Evolutionary conservation across 2,113 vertebrate genomes (phyloP), one percentile per base, ranked within the genome.

Genomic region (Myotis davidii): DNA sequence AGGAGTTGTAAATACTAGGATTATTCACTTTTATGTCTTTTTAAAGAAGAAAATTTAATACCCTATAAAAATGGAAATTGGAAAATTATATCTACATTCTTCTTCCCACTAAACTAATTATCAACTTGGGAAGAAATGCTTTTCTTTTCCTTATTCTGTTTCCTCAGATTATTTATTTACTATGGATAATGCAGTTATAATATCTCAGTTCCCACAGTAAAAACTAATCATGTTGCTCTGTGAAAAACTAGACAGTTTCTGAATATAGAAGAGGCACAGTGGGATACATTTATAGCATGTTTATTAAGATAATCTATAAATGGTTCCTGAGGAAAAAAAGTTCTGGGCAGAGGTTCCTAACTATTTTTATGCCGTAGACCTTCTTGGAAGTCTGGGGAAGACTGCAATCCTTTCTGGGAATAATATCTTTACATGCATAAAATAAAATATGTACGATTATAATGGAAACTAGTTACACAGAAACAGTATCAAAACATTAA

Each of bases 191-290:
- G 73, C 39, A 96, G 70, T 82, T 65, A 42, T 97, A 96, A 95
- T 79, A 95, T 97, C 92, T 74, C 72, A 92, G 96, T 98, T 98
- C 97, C 97, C 98, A 98, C 97, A 98, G 91, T 96, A 96, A 96
- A 97, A 98, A 96, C 94, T 97, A 94, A 95, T 89, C 92, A 85
- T 74, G 93, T 70, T 92, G 90, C 77, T 97, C 96, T 90, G 64
- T 95, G 65, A 96, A 95, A 93, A 92, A 59, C 95, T 91, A 96
- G 76, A 74, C 37, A 13, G 85, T 61, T 96, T 94, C 85, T 97
- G 45, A 90, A 96, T 96, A 93, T 95, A 91, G 83, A 94, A 97
- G 92, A 92, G 84, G 77, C 92, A 37, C 78, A 79, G 77, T 82
- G 34, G 90, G 79, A 88, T 18, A 2, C 95, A 69, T 94, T 98